Base-by-base conservation (phyloP, 2,888 invertebrate genomes). In the Andrena haemorrhoa region DNA sequence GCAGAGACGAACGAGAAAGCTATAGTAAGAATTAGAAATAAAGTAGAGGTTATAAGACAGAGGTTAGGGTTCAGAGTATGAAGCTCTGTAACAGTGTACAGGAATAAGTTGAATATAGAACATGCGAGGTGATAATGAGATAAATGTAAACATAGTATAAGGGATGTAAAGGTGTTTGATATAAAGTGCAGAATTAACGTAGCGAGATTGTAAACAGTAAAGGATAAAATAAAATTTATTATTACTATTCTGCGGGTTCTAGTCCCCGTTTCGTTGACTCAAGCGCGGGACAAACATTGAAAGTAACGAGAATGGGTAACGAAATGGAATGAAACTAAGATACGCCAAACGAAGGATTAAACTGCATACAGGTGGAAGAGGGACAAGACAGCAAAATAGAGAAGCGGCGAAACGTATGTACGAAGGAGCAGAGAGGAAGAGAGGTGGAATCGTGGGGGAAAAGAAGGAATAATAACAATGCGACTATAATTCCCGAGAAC, bases 401-500 rank as follows among this genome's bases (percentile, higher is more conserved):
- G 60, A 60, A 12, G 41, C 7, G 60, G 56, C 29, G 72, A 72
- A 63, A 26, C 49, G n/a, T 20, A 53, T 35, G 20, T 20, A 35
- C 20, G 70, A 65, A 61, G 35, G 69, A 66, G 47, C 64, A 20
- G 66, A 61, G 71, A 26, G 64, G 31, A n/a, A 33, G 20, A 29
- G 31, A 47, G 41, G 72, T 49, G 53, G 23, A 74, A 83, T 33
- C 60, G 72, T 61, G 33, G 56, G n/a, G 60, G 69, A 29, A 66
- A 70, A 63, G 64, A 60, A 75, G 73, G 75, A 83, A 81, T 91
- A 89, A 90, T 90, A 90, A 92, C 93, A 92, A 92, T 92, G 91
- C 90, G 89, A 90, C 91, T 91, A 90, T 92, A 92, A 92, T 92
- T 92, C 91, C 91, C 88, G 91, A 89, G 93, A 92, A 93, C 93